These are phyloP conservation scores for Watsonalla cultraria DNA, from an alignment of 2,888 invertebrate species.

Conservation along the genomic window DNA sequence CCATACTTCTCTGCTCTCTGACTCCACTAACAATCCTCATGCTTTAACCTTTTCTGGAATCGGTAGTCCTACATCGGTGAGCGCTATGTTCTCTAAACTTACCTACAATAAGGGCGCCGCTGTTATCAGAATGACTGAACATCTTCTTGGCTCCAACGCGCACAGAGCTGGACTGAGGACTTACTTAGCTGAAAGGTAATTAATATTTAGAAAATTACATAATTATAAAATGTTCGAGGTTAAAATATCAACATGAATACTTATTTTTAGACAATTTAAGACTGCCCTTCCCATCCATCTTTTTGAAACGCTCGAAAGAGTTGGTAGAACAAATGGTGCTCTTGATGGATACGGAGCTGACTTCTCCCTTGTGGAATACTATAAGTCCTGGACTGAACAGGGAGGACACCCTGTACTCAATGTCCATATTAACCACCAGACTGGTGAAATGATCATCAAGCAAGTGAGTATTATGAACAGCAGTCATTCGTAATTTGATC, in stretches of 20 bases:
- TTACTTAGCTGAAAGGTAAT: slow-evolving; percentile 76
- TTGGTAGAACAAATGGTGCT: slow-evolving; percentile 32
- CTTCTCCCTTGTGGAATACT: slow-evolving; percentile 60
- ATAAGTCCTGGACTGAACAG: slow-evolving; percentile 75
- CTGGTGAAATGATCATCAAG: slow-evolving; percentile 52
- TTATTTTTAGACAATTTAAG: slow-evolving; percentile 37
- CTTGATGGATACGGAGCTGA: slow-evolving; percentile 48
- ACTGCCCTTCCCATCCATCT: slow-evolving; percentile 71
- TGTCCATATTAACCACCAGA: slow-evolving; percentile 67
- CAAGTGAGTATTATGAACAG: slow-evolving; percentile 46
- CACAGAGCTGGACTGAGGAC: slow-evolving; percentile 75
- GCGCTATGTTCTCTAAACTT: slow-evolving; percentile 81
- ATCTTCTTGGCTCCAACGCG: slow-evolving; percentile 73
- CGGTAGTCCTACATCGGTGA: slow-evolving; percentile 77
- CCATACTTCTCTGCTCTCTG: slow-evolving; percentile 80
- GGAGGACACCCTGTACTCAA: slow-evolving; percentile 79
- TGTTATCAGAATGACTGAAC: slow-evolving; percentile 83
- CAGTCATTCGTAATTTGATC: too few relatives aligned
- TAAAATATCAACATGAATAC: too few relatives aligned
- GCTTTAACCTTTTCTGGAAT: slow-evolving; percentile 78
- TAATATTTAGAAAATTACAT: slow-evolving; percentile 1
- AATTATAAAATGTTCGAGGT: too few relatives aligned
- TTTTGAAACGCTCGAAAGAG: slow-evolving; percentile 63
- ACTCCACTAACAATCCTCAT: slow-evolving; percentile 77
- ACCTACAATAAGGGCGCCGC: slow-evolving; percentile 84